A percentile compares a stretch with the other conserved stretches of the same genome.
Evolutionary conservation across 2,113 vertebrate genomes (phyloP).

Genomic region (Ranitomeya variabilis): DNA sequence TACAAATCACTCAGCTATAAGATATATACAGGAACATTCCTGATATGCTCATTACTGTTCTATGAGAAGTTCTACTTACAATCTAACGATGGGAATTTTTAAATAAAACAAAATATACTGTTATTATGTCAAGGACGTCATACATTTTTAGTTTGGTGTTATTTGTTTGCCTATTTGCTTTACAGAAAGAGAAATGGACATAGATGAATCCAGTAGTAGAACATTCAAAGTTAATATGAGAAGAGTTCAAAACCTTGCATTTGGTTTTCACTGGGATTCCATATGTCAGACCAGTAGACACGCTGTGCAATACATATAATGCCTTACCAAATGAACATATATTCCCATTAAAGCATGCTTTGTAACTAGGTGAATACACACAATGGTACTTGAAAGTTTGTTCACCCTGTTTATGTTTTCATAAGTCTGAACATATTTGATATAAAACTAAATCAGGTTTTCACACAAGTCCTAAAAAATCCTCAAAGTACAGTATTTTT

Average conservation of each 20-base stretch:
- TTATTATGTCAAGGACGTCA: conserved; percentile 15
- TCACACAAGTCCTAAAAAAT: too few relatives aligned
- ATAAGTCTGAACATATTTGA: too few relatives aligned
- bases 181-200: not conserved
- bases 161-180: not conserved
- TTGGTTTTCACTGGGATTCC: not conserved
- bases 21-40: conserved; percentile 21
- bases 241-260: too few relatives aligned
- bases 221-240: too few relatives aligned
- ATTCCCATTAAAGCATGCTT: not conserved
- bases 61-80: conserved; percentile 6
- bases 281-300: not conserved
- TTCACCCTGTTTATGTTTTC: too few relatives aligned
- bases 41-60: conserved; percentile 31
- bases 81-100: conserved; percentile 26
- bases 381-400: too few relatives aligned
- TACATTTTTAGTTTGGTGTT: conserved; percentile 35
- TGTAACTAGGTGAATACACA: not conserved
- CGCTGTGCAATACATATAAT: not conserved
- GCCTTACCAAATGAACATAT: not conserved
- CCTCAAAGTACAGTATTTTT: too few relatives aligned
- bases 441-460: too few relatives aligned
- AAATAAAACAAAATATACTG: conserved; percentile 26
- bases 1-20: conserved; percentile 29
- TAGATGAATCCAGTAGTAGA: too few relatives aligned